Conservation (phyloP, 2,888 invertebrate genomes). For the Chaitophorus viminalis region DNA sequence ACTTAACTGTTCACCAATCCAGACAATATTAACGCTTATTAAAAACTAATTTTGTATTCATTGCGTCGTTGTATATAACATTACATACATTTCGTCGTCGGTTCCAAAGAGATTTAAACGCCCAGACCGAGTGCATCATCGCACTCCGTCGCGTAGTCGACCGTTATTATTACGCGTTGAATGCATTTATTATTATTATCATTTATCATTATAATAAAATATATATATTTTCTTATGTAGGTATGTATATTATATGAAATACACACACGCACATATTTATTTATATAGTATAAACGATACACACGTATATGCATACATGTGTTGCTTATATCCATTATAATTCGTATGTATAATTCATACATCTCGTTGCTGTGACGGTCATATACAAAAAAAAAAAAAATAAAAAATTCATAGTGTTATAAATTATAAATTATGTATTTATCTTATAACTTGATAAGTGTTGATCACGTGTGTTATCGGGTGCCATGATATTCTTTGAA, state of each 20-base stretch:
- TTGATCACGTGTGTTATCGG: not conserved
- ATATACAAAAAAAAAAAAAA: too few species aligned
- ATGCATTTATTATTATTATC: not conserved
- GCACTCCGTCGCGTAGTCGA: not conserved
- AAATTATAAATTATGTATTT: too few species aligned
- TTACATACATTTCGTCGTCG: not conserved
- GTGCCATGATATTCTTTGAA: not conserved
- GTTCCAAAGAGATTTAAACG: slow-evolving; percentile 51
- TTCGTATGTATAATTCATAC: not conserved
- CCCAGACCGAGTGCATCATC: not conserved
- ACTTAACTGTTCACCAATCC: slow-evolving; percentile 20
- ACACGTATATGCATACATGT: not conserved
- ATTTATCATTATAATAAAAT: not conserved
- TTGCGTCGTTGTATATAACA: not conserved
- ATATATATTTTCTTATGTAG: not conserved
- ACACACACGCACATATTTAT: too few species aligned
- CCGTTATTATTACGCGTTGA: slow-evolving; percentile 24
- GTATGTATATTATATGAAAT: too few species aligned
- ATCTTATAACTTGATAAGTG: too few species aligned
- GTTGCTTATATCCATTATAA: slow-evolving; percentile 1
- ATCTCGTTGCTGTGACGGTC: not conserved
- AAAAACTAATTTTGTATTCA: slow-evolving; percentile 55
- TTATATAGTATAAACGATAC: too few species aligned
- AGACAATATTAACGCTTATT: slow-evolving; percentile 34
- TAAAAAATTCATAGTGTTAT: too few species aligned